Conservation (phyloP, 2,797 vertebrate genomes). For the Chaunax sp. region DNA sequence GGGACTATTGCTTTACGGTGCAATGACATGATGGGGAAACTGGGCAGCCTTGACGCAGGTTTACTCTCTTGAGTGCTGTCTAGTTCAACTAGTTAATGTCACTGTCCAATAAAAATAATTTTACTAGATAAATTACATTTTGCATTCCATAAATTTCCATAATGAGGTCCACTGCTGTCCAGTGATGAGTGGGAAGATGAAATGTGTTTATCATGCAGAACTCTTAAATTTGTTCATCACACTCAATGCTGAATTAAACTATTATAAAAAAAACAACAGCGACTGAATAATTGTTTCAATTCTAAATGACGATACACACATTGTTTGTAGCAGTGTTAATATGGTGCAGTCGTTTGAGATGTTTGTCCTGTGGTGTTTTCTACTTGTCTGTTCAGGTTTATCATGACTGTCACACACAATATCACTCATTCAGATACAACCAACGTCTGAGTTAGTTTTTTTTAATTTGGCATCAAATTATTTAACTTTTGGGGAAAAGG, state of each 20-base stretch:
- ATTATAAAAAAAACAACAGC: no score
- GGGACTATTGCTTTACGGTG: no score
- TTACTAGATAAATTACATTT: no score
- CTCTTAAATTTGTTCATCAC: no score
- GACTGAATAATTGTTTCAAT: no score
- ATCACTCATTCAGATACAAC: conserved; percentile 9
- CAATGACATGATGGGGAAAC: no score
- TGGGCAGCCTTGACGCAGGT: no score
- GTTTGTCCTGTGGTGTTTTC: background rate
- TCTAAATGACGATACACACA: no score
- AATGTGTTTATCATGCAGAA: background rate
- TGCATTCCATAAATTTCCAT: conserved; percentile 13
- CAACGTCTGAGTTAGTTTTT: conserved; percentile 16
- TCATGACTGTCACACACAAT: conserved; percentile 1
- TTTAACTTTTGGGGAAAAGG: conserved; percentile 71
- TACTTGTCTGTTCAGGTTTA: background rate
- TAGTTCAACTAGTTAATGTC: background rate
- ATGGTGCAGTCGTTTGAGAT: background rate
- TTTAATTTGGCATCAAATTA: conserved; percentile 81
- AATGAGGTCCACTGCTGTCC: background rate
- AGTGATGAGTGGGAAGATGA: background rate
- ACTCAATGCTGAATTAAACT: no score
- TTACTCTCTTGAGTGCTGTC: no score
- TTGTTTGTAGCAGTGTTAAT: background rate
- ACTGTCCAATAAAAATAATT: no score